Percentiles rank a stretch among this genome's conserved stretches.
Conservation (phyloP, 2,888 invertebrate species). For the Eupeodes latifasciatus region DNA sequence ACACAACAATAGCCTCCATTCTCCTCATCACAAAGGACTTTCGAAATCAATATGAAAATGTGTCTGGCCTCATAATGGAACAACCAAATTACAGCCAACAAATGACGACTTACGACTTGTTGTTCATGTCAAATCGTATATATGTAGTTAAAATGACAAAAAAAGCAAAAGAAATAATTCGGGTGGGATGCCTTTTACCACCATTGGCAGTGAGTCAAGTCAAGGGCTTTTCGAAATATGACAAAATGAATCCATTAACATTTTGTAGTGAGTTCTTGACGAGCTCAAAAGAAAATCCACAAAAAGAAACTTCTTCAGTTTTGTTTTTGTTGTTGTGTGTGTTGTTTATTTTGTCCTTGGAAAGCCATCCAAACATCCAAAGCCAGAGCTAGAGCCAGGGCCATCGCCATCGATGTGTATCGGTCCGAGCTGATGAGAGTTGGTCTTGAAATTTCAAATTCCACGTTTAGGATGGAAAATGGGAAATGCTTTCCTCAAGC, state of each 20-base stretch:
- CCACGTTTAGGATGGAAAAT: background rate
- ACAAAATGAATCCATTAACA: conserved; percentile 14
- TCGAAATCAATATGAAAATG: conserved; percentile 66
- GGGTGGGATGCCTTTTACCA: background rate
- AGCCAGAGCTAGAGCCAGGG: no score
- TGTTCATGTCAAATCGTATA: conserved; percentile 14
- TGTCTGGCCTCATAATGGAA: conserved; percentile 63
- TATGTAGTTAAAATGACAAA: background rate
- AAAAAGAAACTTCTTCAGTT: conserved; percentile 28
- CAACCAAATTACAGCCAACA: conserved; percentile 47
- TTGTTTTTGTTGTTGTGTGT: background rate
- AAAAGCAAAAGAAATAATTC: background rate
- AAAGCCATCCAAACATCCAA: conserved; percentile 8
- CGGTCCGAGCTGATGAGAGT: background rate
- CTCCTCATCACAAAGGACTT: conserved; percentile 47
- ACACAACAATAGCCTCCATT: conserved; percentile 19
- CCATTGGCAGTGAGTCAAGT: background rate
- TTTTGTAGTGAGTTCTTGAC: conserved; percentile 1
- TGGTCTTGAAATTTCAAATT: conserved; percentile 14
- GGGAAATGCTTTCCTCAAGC: conserved; percentile 3
- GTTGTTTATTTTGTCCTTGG: background rate
- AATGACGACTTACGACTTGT: conserved; percentile 61
- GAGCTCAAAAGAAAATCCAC: conserved; percentile 13
- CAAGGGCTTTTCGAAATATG: conserved; percentile 39
- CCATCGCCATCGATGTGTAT: conserved; percentile 10